These are phyloP conservation scores for Dendrolimus punctatus DNA, from an alignment of 1,140 invertebrate species.

Conservation along the genomic window DNA sequence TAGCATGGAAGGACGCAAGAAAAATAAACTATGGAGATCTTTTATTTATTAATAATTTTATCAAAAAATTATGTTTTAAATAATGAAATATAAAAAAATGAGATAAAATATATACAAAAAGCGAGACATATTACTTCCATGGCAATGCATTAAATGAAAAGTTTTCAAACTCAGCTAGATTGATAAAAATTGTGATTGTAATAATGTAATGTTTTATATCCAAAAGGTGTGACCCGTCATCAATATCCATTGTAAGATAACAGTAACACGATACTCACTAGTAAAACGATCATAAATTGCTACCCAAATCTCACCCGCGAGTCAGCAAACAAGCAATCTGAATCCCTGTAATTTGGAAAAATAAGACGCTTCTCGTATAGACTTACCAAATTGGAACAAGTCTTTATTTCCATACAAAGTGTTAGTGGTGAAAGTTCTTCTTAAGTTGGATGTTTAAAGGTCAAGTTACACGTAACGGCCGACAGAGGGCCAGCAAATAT, in stretches of 20 bases:
- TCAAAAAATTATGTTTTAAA: no score
- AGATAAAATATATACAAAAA: no score
- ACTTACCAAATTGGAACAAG: not conserved
- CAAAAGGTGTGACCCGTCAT: no score
- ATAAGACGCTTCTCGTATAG: conserved; percentile 33
- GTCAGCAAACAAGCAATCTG: conserved; percentile 63
- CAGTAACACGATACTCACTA: not conserved
- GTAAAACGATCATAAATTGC: conserved; percentile 25
- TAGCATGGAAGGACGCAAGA: no score
- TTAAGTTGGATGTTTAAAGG: conserved; percentile 13
- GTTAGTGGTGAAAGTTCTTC: conserved; percentile 2
- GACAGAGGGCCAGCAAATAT: conserved; percentile 61
- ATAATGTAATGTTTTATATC: not conserved
- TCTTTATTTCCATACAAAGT: not conserved
- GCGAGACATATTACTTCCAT: no score
- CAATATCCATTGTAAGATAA: not conserved
- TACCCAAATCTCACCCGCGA: conserved; percentile 37
- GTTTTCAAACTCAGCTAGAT: no score
- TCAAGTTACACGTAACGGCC: conserved; percentile 59
- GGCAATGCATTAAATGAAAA: no score
- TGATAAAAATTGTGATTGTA: no score
- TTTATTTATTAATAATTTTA: no score
- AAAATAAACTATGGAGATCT: no score
- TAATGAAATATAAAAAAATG: no score
- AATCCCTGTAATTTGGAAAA: conserved; percentile 41